Evolutionary conservation across 2,888 invertebrate genomes (phyloP).

Genomic region (Arge pagana): DNA sequence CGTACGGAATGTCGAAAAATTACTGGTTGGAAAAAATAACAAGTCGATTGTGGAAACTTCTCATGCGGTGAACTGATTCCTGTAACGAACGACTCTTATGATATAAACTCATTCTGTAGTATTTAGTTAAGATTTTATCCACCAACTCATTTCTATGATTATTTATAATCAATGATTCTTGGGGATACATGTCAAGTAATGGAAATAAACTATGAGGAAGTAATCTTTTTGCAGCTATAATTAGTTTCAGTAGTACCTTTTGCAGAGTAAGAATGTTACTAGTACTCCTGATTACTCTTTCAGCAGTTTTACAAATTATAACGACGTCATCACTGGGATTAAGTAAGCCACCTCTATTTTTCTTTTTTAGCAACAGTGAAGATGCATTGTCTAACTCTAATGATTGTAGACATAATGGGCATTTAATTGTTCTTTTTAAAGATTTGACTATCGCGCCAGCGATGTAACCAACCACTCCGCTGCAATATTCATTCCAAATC

Average conservation of each 20-base stretch:
- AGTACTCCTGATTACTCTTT: not conserved
- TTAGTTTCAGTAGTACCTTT: not conserved
- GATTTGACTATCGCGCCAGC: conserved; percentile 1
- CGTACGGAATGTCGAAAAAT: too few relatives aligned
- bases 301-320: conserved; percentile 4
- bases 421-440: conserved; percentile 1
- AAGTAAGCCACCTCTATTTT: conserved; percentile 9
- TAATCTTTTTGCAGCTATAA: not conserved
- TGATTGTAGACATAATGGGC: not conserved
- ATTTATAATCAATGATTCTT: not conserved
- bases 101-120: not conserved
- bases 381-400: conserved; percentile 2
- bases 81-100: conserved; percentile 4
- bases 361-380: not conserved
- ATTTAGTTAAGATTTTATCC: not conserved
- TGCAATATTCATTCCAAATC: conserved; percentile 5
- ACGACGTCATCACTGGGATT: conserved; percentile 3
- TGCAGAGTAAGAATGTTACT: not conserved
- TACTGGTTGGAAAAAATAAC: conserved; percentile 3
- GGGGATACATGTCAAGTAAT: not conserved
- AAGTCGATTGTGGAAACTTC: conserved; percentile 3
- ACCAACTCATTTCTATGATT: conserved; percentile 1
- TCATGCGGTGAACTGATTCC: not conserved
- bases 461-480: not conserved
- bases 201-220: conserved; percentile 3